These are phyloP conservation scores for Timema podura DNA, from an alignment of 2,888 invertebrate species.

Conservation along the genomic window DNA sequence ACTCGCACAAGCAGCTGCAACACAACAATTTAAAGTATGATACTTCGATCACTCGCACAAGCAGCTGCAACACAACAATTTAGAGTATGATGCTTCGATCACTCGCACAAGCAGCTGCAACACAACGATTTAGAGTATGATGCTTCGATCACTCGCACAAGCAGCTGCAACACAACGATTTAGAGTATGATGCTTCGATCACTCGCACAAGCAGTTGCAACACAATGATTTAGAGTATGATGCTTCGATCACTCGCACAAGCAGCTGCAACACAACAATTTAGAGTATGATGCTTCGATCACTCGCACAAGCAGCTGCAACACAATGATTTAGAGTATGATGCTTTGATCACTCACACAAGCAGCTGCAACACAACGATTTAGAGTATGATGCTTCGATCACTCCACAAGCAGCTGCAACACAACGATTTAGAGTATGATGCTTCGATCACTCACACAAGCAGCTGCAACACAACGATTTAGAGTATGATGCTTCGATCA, in stretches of 20 bases:
- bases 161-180: conserved; percentile 63
- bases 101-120: conserved; percentile 78
- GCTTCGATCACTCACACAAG: conserved; percentile 92
- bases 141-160: conserved; percentile 91
- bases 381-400: conserved; percentile 94
- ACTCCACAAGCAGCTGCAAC: conserved; percentile 74
- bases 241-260: conserved; percentile 91
- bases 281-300: conserved; percentile 94
- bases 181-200: conserved; percentile 94
- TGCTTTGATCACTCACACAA: conserved; percentile 91
- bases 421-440: conserved; percentile 90
- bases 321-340: conserved; percentile 87
- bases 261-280: conserved; percentile 63
- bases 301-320: conserved; percentile 78
- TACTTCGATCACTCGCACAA: conserved; percentile 91
- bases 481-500: conserved; percentile 91
- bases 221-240: conserved; percentile 87
- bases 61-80: conserved; percentile 63
- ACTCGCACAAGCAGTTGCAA: conserved; percentile 78
- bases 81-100: conserved; percentile 94
- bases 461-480: conserved; percentile 66
- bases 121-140: conserved; percentile 87
- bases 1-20: conserved; percentile 78
- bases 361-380: conserved; percentile 63
- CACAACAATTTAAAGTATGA: conserved; percentile 87